Evolutionary conservation across 1,140 invertebrate genomes (phyloP), one percentile per base, ranked within the genome.

Genomic region (Brachionus rotundiformis): DNA sequence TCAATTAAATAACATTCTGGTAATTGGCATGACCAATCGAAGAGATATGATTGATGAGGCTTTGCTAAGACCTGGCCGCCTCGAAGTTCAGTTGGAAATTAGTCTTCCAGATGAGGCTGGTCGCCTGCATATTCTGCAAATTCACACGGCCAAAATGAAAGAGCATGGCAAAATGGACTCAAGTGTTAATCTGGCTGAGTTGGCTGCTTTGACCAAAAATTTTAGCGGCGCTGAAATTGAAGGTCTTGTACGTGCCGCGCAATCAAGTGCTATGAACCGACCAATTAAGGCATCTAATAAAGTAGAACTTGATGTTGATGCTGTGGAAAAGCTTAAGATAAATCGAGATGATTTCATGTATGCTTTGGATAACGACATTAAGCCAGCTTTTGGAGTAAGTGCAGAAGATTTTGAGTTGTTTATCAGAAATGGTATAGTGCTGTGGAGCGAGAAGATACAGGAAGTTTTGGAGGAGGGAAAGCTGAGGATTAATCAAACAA

Each of bases 221-320:
- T 99, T 99, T 88, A 98, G 95, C 84, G 98, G 98, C 75, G 98
- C 98, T n/a, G 98, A 99, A 89, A 87, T 99, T n/a, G 98, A 99
- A 90, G 98, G 97, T 87, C 89, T 99, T 82, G 96, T 99, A 0
- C 90, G 96, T 83, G 96, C 96, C 6, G 96, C 98, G 0, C 95
- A 98, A 87, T 98, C 96, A 59, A 97, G 94, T 10, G 98, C 98
- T 3, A 98, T 99, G 94, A 99, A 99, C 89, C 91, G 96, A 33
- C 89, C 98, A 31, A 97, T 99, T 83, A 99, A 99, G 89, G 89
- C 88, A 71, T 61, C 54, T 3, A 93, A 91, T 83, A 98, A 98
- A 87, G 96, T 98, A 19, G 94, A 98, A 87, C 92, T 98, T 2
- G 96, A 98, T 89, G 93, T 95, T 0, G 93, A 96, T 85, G 98